Conservation (phyloP, 2,888 invertebrate species). For the Dorcus parallelipipedus region DNA sequence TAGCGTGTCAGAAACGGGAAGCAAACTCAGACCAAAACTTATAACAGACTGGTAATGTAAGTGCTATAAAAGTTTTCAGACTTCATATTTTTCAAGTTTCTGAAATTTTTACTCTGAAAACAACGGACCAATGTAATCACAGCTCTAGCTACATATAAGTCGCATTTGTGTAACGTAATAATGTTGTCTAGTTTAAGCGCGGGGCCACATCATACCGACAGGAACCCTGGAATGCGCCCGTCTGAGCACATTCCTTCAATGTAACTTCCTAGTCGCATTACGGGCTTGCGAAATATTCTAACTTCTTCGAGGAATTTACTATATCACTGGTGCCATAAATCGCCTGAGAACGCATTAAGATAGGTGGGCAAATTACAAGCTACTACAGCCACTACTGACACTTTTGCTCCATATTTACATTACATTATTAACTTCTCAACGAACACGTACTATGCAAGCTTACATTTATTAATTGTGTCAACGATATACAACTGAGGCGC, state of each 20-base stretch:
- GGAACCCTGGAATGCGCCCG: constrained; percentile 41
- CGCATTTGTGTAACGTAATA: constrained; percentile 37
- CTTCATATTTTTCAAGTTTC: neutral
- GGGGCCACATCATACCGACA: constrained; percentile 35
- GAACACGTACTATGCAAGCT: neutral
- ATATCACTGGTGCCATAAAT: constrained; percentile 36
- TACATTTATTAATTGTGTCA: neutral
- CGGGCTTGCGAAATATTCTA: constrained; percentile 42
- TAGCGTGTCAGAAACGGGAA: constrained; percentile 1
- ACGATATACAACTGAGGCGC: neutral
- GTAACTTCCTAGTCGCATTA: constrained; percentile 43
- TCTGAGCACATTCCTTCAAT: constrained; percentile 45
- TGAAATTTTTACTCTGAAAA: constrained; percentile 5
- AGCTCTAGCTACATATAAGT: constrained; percentile 22
- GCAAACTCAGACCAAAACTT: neutral
- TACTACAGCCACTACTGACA: constrained; percentile 8
- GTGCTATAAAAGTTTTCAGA: constrained; percentile 6
- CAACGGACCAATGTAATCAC: constrained; percentile 18
- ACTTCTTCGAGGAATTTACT: constrained; percentile 45
- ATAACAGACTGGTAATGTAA: neutral
- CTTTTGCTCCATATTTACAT: neutral
- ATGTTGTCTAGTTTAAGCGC: constrained; percentile 44
- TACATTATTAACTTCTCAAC: neutral
- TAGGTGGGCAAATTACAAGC: constrained; percentile 18
- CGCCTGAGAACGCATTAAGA: constrained; percentile 23